Evolutionary conservation across 2,113 vertebrate species (phyloP), one percentile per base, ranked within the genome.

Genomic region (Indicator maculatus): DNA sequence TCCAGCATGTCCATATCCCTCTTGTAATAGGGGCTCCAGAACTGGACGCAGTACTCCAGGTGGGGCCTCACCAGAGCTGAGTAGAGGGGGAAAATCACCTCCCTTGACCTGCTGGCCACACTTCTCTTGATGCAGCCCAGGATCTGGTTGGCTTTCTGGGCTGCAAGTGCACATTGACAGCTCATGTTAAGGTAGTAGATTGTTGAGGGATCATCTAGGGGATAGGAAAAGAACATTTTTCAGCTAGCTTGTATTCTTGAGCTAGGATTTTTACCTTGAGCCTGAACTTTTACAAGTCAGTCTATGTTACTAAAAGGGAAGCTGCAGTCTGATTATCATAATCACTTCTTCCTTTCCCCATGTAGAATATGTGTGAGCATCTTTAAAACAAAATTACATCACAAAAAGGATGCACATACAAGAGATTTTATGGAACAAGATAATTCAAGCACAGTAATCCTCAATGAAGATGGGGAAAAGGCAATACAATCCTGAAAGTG

Each of bases 341-440:
- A 72, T 56, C 8, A 80, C 85, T 7, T 83, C 56, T 77, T 83
- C 38, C 41, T 45, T 77, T 58, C 15, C n/a, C 33, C 31, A 67
- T 38, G 70, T 1, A 0, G 28, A 80, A 85, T 9, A 52, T 8
- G 41, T 47, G 11, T 15, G 21, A 94, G 23, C 55, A 64, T 58
- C 56, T 93, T 93, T 88, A 88, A 92, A 67, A 38, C 20, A 83
- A 72, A 36, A 86, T n/a, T 47, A 81, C 88, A 88, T 50, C 44
- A 77, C 55, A 82, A 44, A 67, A 71, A 60, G 24, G 61, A 77
- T 1, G 4, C 17, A 86, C 13, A 39, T 41, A 81, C 41, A 82
- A 33, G 39, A 91, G 17, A 87, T 59, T 83, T 76, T 80, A 65
- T 31, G 55, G 55, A 85, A 50, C 24, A 76, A 28, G 26, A 66